Evolutionary conservation across 2,797 vertebrate species (phyloP).

Genomic region (Falco concolor): DNA sequence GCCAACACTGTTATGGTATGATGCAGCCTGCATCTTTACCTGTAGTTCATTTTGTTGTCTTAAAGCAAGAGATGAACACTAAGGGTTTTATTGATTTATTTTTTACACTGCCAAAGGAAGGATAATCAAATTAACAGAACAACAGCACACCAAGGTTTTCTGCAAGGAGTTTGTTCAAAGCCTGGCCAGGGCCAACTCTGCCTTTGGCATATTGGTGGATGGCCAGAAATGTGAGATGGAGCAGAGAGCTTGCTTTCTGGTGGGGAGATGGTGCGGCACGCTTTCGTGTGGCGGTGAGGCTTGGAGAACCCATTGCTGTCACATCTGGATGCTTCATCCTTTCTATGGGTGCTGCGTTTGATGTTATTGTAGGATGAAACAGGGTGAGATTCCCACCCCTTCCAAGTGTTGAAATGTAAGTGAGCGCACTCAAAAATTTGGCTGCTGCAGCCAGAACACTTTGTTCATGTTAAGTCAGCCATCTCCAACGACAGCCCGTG

Average conservation of each 20-base stretch:
- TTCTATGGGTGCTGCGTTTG: background rate
- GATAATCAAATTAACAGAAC: background rate
- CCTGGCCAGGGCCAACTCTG: background rate
- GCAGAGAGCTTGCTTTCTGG: background rate
- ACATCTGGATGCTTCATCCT: background rate
- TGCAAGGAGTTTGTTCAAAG: background rate
- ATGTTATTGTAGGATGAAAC: background rate
- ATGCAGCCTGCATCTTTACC: background rate
- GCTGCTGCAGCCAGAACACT: background rate
- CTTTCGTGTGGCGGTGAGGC: background rate
- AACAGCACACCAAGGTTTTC: background rate
- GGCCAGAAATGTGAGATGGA: background rate
- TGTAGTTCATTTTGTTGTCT: background rate
- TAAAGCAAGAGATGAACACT: background rate
- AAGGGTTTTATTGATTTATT: background rate
- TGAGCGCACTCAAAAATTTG: background rate
- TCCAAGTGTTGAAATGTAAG: background rate
- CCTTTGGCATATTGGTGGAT: background rate
- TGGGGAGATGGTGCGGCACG: fast-evolving
- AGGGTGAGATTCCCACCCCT: background rate
- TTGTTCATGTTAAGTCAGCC: background rate
- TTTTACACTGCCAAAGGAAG: background rate
- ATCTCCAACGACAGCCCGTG: background rate
- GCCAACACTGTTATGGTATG: fast-evolving
- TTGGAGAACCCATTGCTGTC: background rate